Evolutionary conservation across 1,140 invertebrate species (phyloP), one percentile per base, ranked within the genome.

Genomic region (Drosophila navojoa): DNA sequence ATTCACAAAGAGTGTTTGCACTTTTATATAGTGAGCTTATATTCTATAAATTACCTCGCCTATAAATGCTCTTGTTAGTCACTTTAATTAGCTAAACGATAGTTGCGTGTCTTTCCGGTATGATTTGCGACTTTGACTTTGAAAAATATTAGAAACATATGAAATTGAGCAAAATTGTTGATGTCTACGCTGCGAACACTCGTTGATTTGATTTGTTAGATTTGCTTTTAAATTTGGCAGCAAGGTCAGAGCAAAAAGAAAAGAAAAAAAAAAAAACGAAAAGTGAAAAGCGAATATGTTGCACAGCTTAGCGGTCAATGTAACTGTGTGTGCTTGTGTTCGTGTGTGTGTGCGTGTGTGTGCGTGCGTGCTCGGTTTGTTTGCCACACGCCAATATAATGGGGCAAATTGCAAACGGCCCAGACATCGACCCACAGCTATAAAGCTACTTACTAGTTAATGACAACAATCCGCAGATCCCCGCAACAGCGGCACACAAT

Each of bases 161-260:
- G 16, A 45, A 64, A 44, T 44, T 35, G 58, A 71, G 38, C 15
- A 16, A 42, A 52, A 50, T 47, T 62, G 44, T 53, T 62, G 50
- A 54, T 61, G 59, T 49, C 44, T 47, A 27, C 44, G 10, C 11
- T 13, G 42, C 44, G 32, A 10, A 40, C 29, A 44, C 29, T 64
- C n/a, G 42, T 27, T n/a, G 59, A 58, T 75, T 75, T 59, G 59
- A 75, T 76, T 76, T 82, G 76, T 79, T 82, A 82, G 79, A 82
- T 82, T 76, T 66, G 79, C 72, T 45, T 79, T 84, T 75, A 77
- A 73, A 77, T 79, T 84, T 77, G 74, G 55, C 67, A 38, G 49
- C 84, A 82, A 89, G 82, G 82, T 66, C 73, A 64, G 35, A 38
- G 11, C 9, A 38, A 11, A 38, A 11, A 11, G 3, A 29, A 19